Evolutionary conservation across 2,797 vertebrate species (phyloP), one percentile per base, ranked within the genome.

Genomic region (Sebastolobus altivelis): DNA sequence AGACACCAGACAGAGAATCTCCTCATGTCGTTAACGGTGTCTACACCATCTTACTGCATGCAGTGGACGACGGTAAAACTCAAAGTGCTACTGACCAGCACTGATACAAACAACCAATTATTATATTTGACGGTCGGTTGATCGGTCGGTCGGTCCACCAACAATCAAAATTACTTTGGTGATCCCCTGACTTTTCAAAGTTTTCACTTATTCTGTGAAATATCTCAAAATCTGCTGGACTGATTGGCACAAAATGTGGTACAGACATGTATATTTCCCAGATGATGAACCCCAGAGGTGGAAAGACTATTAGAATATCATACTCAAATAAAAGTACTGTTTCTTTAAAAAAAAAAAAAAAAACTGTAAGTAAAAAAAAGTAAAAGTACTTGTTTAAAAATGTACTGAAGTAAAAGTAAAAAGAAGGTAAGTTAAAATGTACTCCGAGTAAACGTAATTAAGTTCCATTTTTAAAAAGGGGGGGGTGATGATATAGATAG

Each of bases 21-120:
- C 65, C 72, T 38, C 69, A 92, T 80, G 94, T 95, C 4, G 75
- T 76, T 5, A 75, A 94, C 0, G 81, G 81, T 11, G 46, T 88
- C 62, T 96, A 95, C 83, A 90, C 78, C 2, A 14, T 94, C 52
- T 59, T 86, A 22, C 9, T 96, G n/a, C 68, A 89, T 33, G 95
- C 93, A 16, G 87, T 94, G n/a, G 95, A 95, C 38, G 33, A 90
- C 8, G 95, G 95, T 96, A 89, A 87, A 46, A 35, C 22, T 65
- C 4, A 6, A 37, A 35, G 16, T 29, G 11, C 9, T 73, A 20
- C 25, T 18, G 3, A 7, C 18, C 10, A 35, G 14, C n/a, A 27
- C n/a, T 6, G 22, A 46, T 7, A 43, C 7, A 65, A 31, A 72
- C 14, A 49, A 49, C 46, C 10, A 7, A 40, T 27, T 52, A 40